Evolutionary conservation across 2,113 vertebrate genomes (phyloP), one percentile per base, ranked within the genome.

Genomic region (Xiphias gladius): DNA sequence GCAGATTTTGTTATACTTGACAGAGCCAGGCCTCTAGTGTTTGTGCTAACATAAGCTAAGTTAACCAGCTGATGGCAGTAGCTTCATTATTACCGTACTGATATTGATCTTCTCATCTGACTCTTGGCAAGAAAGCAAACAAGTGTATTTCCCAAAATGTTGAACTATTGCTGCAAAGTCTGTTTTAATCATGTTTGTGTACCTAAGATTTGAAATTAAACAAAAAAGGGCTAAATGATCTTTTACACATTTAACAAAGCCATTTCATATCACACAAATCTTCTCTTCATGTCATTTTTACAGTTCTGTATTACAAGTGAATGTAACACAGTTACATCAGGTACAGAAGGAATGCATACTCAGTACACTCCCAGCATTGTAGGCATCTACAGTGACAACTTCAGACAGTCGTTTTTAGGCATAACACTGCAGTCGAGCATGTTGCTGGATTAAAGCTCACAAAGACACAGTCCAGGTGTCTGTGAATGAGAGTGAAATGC

Each of bases 381-480:
- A 37, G 28, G 41, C 16, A 50, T 72, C 32, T 46, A 26, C 48
- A 79, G 24, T 71, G 37, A 14, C 65, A 48, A 59, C 50, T 57
- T 81, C 69, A 43, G 50, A 14, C 39, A 48, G 20, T 76, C 32
- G 78, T 50, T 61, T 70, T 13, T 39, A 24, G 41, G 22, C 50
- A 26, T 20, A 62, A 26, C 32, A 69, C 57, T 26, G 55, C 24
- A 57, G 64, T 54, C 20, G 35, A 24, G 9, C 59, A 32, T 32
- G 63, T 3, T 41, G n/a, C 30, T 80, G 32, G 26, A 61, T 54
- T 63, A 76, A 13, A 69, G 28, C 43, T 70, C 58, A 80, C 30
- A 88, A 50, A 73, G 69, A 78, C n/a, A 61, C 61, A 20, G 46
- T 67, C 66, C 68, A 71, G 70, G 57, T 79, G 74, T 84, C 52